Base-by-base conservation (phyloP, 2,888 invertebrate genomes). In the Adela reaumurella region DNA sequence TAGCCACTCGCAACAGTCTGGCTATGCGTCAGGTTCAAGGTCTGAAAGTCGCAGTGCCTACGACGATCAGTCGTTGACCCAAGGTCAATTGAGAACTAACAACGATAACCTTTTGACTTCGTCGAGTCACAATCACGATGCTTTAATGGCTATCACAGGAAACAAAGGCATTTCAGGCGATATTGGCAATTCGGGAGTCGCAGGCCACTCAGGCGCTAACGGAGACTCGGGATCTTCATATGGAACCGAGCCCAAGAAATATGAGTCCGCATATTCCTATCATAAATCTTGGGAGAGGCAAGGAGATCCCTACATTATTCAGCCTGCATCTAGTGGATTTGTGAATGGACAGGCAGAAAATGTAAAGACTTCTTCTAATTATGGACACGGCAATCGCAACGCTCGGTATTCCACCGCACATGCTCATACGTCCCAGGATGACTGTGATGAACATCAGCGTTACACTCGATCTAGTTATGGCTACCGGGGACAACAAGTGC, bases 231-330 rank as follows among this genome's bases (percentile, higher is more conserved):
- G n/a, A n/a, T n/a, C n/a, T n/a, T n/a, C n/a, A n/a, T n/a, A n/a
- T 17, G 48, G 24, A 11, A 49, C 19, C 2, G 41, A 61, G 51
- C 80, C 80, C 14, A 78, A 78, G 62, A 67, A 65, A 59, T 81
- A 77, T 55, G 72, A 77, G 16, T 77, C 78, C 19, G 73, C 78
- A 17, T 80, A 77, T 60, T 70, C 79, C 5, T 80, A 80, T 54
- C 77, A 79, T 51, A 80, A 80, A 57, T 68, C 80, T 19, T 80
- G 80, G 80, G 80, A 80, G 56, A 69, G 69, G 49, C 78, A 73
- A 57, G 80, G 79, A 18, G 78, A 77, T 55, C 80, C 80, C 8
- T 80, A 80, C 48, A 61, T 77, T 6, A 80, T 80, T 35, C 59
- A 64, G 54, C 79, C 78, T n/a, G 61, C 57, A 18, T 59, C 63